Evolutionary conservation across 2,888 invertebrate species (phyloP), one percentile per base, ranked within the genome.

Genomic region (Argyresthia albistria): DNA sequence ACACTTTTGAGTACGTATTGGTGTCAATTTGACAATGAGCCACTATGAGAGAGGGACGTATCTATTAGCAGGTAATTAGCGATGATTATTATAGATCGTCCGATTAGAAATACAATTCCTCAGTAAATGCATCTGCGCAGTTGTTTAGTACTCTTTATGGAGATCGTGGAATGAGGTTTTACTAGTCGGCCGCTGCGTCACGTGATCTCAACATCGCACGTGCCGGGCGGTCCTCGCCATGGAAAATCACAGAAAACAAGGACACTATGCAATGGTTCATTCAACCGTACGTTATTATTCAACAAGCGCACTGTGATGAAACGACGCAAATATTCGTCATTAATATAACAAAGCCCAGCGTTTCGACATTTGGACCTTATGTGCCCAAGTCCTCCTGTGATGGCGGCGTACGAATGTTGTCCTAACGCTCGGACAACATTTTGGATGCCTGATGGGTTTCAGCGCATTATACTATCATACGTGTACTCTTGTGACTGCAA

Each of bases 181-280:
- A 16, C 42, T 50, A 35, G 8, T 25, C 36, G 16, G 43, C 42
- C 16, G 39, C 25, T 42, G 42, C 50, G 50, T 50, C 42, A 50
- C 42, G n/a, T 37, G 48, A 36, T 49, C 36, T 12, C 42, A 54
- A 55, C 56, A 56, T 61, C 63, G 69, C 80, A 79, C 80, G 80
- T 76, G 81, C 78, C 62, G 55, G 54, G 54, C 14, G 53, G 58
- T 57, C 57, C 59, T 59, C 55, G 59, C 66, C 73, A 76, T 83
- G 83, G 84, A 86, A 86, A 86, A 84, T 80, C 81, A 83, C 86
- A 83, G 79, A 81, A 82, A 84, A 86, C 86, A 87, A 87, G 86
- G 86, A 84, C 86, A 80, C 76, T 68, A 67, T 83, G 86, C 86
- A 87, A 87, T 77, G 74, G 86, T 86, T 84, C 86, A 82, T 86